phyloP scores from a whole-genome alignment of 2,113 vertebrate genomes.

The Cyanoramphus novaezelandiae region DNA sequence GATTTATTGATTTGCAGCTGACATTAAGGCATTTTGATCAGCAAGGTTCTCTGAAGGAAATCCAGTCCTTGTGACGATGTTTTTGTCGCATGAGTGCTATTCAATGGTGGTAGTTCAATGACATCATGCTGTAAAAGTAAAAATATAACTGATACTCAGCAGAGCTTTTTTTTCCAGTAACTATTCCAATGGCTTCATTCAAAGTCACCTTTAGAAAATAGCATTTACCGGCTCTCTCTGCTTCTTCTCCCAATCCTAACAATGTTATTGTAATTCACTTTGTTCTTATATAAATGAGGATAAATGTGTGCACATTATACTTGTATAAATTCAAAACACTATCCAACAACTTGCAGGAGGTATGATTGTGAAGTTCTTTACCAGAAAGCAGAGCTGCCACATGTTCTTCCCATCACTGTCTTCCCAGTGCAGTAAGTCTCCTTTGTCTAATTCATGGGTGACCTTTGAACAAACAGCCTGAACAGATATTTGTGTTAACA shows the following conservation, averaged over 20 bases:
- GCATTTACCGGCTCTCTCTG: neutral
- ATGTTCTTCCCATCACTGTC: neutral
- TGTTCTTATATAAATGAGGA: neutral
- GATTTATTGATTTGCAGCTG: neutral
- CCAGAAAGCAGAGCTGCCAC: neutral
- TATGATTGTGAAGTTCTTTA: neutral
- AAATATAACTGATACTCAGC: neutral
- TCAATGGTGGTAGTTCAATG: neutral
- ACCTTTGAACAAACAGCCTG: neutral
- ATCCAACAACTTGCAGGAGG: neutral
- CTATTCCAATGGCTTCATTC: neutral
- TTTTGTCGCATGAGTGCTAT: neutral
- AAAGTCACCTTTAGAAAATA: neutral
- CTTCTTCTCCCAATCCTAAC: neutral
- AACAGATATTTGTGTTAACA: neutral
- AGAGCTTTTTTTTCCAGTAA: neutral
- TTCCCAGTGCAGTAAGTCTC: neutral
- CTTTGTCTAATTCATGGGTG: neutral
- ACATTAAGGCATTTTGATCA: neutral
- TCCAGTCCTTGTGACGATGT: neutral
- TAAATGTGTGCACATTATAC: neutral
- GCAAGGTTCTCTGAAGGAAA: neutral
- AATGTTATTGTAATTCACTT: neutral
- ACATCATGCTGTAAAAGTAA: neutral
- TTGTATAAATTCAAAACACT: neutral